Evolutionary conservation across 2,888 invertebrate species (phyloP).

Genomic region (Hyalella azteca): DNA sequence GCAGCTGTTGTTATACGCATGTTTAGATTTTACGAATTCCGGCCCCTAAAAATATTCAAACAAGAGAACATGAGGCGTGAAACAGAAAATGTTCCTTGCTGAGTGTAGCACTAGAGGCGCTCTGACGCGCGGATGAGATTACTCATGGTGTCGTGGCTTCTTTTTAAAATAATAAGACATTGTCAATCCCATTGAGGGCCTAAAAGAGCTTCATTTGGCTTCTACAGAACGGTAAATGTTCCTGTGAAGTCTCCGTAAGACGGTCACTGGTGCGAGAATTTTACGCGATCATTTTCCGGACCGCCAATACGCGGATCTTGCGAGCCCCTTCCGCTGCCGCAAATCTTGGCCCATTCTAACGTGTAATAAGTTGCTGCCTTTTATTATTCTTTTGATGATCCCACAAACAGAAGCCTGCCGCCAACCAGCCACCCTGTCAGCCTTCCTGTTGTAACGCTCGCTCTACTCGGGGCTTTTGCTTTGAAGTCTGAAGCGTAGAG

Average conservation of each 20-base stretch:
- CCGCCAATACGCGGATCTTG: not conserved
- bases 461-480: not conserved
- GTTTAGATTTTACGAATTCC: no score
- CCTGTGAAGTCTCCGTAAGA: not conserved
- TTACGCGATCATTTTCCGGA: constrained; percentile 5
- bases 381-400: constrained; percentile 30
- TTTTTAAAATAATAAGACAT: constrained; percentile 26
- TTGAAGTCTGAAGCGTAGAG: not conserved
- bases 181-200: constrained; percentile 12
- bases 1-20: no score
- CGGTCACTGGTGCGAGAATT: constrained; percentile 17
- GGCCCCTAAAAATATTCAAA: no score
- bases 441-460: not conserved
- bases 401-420: not conserved
- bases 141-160: constrained; percentile 7
- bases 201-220: constrained; percentile 25
- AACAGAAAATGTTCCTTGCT: no score
- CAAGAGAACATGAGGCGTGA: no score
- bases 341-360: constrained; percentile 27
- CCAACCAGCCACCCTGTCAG: no score
- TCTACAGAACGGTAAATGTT: not conserved
- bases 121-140: not conserved
- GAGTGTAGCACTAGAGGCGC: not conserved
- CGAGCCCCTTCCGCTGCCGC: not conserved
- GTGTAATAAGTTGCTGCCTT: constrained; percentile 28